phyloP scores from a whole-genome alignment of 2,797 vertebrate genomes.

The Chiloscyllium punctatum region DNA sequence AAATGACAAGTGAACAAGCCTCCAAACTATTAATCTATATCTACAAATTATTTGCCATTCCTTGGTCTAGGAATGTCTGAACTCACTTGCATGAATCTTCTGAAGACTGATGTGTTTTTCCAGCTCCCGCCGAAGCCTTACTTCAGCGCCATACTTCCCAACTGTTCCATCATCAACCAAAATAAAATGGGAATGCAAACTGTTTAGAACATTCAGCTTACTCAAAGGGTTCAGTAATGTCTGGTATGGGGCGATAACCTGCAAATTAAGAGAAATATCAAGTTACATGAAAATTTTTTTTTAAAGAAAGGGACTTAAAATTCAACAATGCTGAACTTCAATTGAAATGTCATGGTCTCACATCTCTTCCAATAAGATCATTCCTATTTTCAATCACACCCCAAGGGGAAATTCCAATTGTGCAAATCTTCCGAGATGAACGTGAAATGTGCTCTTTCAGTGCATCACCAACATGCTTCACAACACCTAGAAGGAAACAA shows the following conservation, averaged over 20 bases:
- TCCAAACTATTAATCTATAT: neutral
- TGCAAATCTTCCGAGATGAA: conserved; percentile 97
- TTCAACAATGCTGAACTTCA: conserved; percentile 39
- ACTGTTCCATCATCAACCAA: conserved; percentile 97
- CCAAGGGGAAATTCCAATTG: conserved; percentile 94
- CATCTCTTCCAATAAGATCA: conserved; percentile 94
- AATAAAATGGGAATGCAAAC: conserved; percentile 95
- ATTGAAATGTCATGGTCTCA: conserved; percentile 57
- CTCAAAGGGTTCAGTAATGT: conserved; percentile 93
- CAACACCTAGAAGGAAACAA: conserved; percentile 65
- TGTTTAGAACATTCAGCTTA: conserved; percentile 94
- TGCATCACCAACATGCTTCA: conserved; percentile 95
- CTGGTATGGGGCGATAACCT: conserved; percentile 94
- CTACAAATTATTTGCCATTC: neutral
- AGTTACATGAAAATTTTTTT: neutral
- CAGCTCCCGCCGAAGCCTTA: conserved; percentile 81
- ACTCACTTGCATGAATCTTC: conserved; percentile 92
- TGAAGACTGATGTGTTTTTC: conserved; percentile 97
- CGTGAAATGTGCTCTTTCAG: conserved; percentile 89
- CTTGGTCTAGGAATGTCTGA: neutral
- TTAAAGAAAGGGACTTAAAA: conserved; percentile 1
- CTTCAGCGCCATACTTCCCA: conserved; percentile 91
- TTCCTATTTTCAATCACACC: conserved; percentile 97
- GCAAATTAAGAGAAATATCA: conserved; percentile 39
- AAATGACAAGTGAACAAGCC: neutral